phyloP scores from a whole-genome alignment of 2,797 vertebrate genomes.

The Miichthys miiuy region DNA sequence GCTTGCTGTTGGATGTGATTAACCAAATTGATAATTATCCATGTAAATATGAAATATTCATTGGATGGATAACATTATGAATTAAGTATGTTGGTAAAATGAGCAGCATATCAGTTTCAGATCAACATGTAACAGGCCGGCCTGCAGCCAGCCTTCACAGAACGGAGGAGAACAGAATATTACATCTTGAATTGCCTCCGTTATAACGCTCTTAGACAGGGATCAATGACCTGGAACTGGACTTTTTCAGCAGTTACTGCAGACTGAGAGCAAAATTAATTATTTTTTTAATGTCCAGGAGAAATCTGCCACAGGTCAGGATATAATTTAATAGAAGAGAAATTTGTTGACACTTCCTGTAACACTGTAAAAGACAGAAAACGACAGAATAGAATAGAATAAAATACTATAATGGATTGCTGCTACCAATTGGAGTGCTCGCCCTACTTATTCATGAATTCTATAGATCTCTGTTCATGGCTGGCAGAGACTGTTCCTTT shows the following conservation, averaged over 20 bases:
- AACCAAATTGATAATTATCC: conserved; percentile 57
- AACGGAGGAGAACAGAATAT: neutral
- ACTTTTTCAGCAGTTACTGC: conserved; percentile 43
- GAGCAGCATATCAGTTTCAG: conserved; percentile 11
- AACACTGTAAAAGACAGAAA: conserved; percentile 21
- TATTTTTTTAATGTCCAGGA: conserved; percentile 36
- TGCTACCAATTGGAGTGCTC: conserved; percentile 34
- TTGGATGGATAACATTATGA: conserved; percentile 27
- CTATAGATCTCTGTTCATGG: conserved; percentile 22
- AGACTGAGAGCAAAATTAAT: conserved; percentile 18
- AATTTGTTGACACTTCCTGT: conserved; percentile 50
- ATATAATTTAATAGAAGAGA: conserved; percentile 59
- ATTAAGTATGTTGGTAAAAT: conserved; percentile 22
- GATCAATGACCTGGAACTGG: conserved; percentile 51
- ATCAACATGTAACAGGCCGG: conserved; percentile 3
- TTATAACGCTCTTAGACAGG: conserved; percentile 34
- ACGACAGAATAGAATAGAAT: conserved; percentile 17
- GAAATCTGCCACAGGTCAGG: conserved; percentile 58
- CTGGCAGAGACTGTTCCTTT: conserved; percentile 18
- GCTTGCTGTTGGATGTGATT: conserved; percentile 51
- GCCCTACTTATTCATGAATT: conserved; percentile 11
- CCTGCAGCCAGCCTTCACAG: conserved; percentile 1
- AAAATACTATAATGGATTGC: conserved; percentile 6
- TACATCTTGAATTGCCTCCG: conserved; percentile 11
- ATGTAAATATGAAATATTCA: conserved; percentile 57